These are phyloP conservation scores for Ischnura elegans DNA, from an alignment of 2,888 invertebrate species.

Conservation along the genomic window DNA sequence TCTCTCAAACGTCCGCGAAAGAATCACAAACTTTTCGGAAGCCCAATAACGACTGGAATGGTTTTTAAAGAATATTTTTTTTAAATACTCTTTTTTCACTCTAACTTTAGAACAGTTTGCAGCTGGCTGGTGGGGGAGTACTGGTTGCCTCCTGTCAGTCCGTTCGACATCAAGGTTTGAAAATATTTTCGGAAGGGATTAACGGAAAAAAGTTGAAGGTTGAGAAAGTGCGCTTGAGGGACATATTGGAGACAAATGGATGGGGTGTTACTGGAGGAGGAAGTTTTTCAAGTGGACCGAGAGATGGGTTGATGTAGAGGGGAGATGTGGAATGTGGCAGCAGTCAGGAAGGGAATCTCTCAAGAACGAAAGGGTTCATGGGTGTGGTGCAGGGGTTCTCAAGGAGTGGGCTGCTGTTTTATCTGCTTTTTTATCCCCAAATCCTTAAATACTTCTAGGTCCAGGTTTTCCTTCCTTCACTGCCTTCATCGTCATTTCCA, in stretches of 20 bases:
- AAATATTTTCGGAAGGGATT: slow-evolving; percentile 31
- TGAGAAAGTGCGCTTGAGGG: not conserved
- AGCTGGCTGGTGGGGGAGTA: not conserved
- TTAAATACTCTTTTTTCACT: not conserved
- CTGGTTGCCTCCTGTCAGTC: not conserved
- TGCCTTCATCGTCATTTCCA: not conserved
- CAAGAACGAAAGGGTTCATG: not conserved
- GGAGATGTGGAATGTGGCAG: slow-evolving; percentile 20
- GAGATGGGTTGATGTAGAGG: not conserved
- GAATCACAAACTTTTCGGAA: not conserved
- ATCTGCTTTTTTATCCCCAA: not conserved
- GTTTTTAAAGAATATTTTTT: not conserved
- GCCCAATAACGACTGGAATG: not conserved
- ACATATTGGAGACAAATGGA: slow-evolving; percentile 38
- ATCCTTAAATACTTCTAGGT: not conserved
- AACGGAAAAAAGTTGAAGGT: slow-evolving; percentile 24
- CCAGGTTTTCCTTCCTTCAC: not conserved
- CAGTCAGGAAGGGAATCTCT: not conserved
- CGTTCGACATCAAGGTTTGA: not conserved
- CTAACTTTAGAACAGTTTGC: not conserved
- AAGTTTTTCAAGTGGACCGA: not conserved
- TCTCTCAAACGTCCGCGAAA: not conserved
- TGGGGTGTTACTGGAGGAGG: slow-evolving; percentile 22
- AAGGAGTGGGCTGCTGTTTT: not conserved
- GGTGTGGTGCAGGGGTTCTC: not conserved